Evolutionary conservation across 2,113 vertebrate genomes (phyloP).

Genomic region (Elephas maximus): DNA sequence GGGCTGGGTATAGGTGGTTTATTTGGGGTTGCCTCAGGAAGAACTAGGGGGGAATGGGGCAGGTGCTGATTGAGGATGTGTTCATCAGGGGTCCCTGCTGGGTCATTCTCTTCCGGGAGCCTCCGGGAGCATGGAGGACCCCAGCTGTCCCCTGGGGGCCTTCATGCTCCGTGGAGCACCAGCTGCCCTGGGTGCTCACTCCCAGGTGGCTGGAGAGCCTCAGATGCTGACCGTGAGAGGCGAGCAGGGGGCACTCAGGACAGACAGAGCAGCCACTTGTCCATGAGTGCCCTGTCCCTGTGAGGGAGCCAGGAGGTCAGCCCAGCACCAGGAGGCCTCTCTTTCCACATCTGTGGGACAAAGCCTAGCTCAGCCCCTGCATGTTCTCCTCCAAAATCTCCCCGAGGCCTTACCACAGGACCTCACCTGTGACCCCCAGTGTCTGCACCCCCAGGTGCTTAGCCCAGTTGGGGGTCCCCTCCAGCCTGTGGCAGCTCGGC

Average conservation of each 20-base stretch:
- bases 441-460: neutral
- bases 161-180: too few relatives aligned
- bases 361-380: too few relatives aligned
- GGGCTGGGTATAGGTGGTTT: neutral
- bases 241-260: neutral
- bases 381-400: too few relatives aligned
- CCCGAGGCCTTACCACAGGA: too few relatives aligned
- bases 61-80: rapidly evolving
- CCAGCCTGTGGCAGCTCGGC: neutral
- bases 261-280: neutral
- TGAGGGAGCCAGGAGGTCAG: neutral
- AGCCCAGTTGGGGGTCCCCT: neutral
- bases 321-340: too few relatives aligned
- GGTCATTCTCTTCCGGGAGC: too few relatives aligned
- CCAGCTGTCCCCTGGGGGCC: neutral
- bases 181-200: neutral
- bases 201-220: neutral
- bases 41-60: too few relatives aligned
- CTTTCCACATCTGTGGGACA: neutral
- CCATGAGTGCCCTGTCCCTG: neutral
- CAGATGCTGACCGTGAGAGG: rapidly evolving
- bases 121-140: neutral
- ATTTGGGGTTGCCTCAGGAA: neutral
- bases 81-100: neutral
- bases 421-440: too few relatives aligned